Conservation (phyloP, 2,888 invertebrate species). For the Oscheius sp. region DNA sequence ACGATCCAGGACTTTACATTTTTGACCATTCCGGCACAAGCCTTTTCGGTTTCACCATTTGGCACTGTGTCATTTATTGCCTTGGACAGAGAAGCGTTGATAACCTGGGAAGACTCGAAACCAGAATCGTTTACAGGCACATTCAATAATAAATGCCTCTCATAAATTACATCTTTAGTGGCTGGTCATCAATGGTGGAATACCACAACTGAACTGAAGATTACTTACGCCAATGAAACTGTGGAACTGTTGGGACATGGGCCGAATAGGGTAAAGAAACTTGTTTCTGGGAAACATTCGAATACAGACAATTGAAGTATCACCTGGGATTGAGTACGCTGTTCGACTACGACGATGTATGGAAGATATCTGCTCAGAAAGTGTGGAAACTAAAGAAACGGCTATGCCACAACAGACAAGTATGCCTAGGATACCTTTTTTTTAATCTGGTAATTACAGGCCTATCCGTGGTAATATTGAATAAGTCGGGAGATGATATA, state of each 20-base stretch:
- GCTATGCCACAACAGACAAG: constrained; percentile 29
- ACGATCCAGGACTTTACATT: constrained; percentile 25
- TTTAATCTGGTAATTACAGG: constrained; percentile 29
- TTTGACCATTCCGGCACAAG: background rate
- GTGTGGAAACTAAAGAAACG: constrained; percentile 38
- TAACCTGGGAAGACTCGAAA: constrained; percentile 53
- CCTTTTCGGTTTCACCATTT: constrained; percentile 14
- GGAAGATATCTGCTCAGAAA: constrained; percentile 47
- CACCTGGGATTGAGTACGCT: constrained; percentile 38
- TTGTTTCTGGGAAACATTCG: background rate
- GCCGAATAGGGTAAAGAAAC: background rate
- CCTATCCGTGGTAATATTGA: constrained; percentile 17
- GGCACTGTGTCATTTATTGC: constrained; percentile 49
- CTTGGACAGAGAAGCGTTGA: constrained; percentile 48
- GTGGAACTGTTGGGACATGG: background rate
- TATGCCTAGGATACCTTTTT: background rate
- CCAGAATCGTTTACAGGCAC: constrained; percentile 16
- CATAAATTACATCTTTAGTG: background rate
- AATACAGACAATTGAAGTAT: constrained; percentile 44
- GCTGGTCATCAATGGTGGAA: constrained; percentile 18
- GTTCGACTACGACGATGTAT: constrained; percentile 44
- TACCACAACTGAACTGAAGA: constrained; percentile 17
- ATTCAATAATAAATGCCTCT: background rate
- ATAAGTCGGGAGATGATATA: background rate
- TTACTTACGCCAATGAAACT: background rate